phyloP scores from a whole-genome alignment of 2,797 vertebrate species.

The Dermochelys coriacea region DNA sequence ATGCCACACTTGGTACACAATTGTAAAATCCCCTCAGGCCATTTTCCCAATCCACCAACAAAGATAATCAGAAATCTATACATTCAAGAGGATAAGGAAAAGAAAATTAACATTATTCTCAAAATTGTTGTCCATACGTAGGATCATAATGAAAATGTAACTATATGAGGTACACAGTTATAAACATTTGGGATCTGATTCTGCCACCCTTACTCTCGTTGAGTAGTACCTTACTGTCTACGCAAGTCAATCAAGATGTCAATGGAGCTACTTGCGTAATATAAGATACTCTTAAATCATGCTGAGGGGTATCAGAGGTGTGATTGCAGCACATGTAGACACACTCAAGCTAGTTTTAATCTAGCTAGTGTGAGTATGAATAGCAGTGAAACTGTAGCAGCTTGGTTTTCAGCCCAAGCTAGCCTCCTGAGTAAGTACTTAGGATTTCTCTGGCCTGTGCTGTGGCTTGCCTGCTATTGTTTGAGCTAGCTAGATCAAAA shows the following conservation, averaged over 20 bases:
- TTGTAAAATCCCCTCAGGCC: not conserved
- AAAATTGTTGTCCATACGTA: not conserved
- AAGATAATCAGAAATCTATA: not conserved
- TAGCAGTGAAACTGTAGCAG: too few species aligned
- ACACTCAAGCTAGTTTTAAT: too few species aligned
- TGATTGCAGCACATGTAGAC: too few species aligned
- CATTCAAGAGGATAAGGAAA: not conserved
- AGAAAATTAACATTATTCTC: not conserved
- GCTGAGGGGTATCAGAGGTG: too few species aligned
- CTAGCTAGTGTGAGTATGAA: too few species aligned
- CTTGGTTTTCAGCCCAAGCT: not conserved
- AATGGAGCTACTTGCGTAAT: rapidly evolving
- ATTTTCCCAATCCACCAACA: not conserved
- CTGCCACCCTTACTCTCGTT: not conserved
- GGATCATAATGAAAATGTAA: conserved; percentile 61
- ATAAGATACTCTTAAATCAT: not conserved
- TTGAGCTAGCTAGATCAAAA: not conserved
- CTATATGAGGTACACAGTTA: conserved; percentile 46
- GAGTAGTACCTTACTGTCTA: not conserved
- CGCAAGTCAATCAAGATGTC: conserved; percentile 21
- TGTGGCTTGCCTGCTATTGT: not conserved
- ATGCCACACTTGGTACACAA: not conserved
- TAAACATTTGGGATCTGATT: conserved; percentile 36
- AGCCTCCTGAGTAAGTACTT: not conserved
- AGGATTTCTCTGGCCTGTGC: not conserved